Conservation (phyloP, 2,888 invertebrate species). For the Neoaliturus tenellus region DNA sequence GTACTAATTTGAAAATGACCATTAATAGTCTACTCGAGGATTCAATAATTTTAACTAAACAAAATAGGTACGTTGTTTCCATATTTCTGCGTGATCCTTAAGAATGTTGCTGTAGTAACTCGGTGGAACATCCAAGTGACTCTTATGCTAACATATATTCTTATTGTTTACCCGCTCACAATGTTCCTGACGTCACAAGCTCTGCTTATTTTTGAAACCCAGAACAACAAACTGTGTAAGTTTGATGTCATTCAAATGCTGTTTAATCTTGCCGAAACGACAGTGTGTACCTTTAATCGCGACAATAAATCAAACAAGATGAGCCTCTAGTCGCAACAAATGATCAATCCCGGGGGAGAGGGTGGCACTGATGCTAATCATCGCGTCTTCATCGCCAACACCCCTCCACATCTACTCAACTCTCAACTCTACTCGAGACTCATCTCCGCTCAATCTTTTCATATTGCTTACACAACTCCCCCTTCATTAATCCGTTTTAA, state of each 20-base stretch:
- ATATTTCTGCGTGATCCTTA: no score
- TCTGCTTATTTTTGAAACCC: no score
- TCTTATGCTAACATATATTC: no score
- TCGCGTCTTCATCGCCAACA: neutral
- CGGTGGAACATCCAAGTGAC: no score
- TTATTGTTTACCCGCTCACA: no score
- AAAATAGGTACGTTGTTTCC: no score
- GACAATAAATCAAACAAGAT: neutral
- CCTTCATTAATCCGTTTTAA: slow-evolving; percentile 49
- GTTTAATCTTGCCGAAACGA: neutral
- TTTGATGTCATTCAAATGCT: neutral
- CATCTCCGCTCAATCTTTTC: slow-evolving; percentile 48
- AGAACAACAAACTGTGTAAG: no score
- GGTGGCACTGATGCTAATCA: slow-evolving; percentile 11
- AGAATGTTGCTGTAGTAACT: no score
- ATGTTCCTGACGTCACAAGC: no score
- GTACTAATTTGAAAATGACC: no score
- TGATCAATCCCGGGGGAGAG: neutral
- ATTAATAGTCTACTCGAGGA: no score
- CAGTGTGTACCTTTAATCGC: neutral
- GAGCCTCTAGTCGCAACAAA: neutral
- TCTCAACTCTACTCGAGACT: neutral
- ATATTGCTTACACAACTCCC: slow-evolving; percentile 50
- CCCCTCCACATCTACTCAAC: neutral
- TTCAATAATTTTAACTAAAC: no score